Evolutionary conservation across 2,113 vertebrate genomes (phyloP).

Genomic region (Rhagologus leucostigma): DNA sequence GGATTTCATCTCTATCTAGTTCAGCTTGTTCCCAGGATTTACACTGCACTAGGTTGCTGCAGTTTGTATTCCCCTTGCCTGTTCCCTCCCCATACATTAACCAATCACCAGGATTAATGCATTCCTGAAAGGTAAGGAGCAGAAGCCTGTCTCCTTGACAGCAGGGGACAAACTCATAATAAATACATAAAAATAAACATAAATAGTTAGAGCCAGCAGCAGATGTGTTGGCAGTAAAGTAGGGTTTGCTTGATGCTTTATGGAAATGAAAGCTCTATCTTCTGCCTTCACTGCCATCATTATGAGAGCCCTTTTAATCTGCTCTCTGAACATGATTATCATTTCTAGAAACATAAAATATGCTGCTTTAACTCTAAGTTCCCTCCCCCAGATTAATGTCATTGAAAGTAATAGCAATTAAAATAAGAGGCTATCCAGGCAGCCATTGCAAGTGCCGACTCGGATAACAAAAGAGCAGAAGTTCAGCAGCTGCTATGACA

Average conservation of each 20-base stretch:
- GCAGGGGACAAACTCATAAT: slow-evolving; percentile 27
- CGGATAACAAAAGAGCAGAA: background rate
- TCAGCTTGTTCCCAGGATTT: slow-evolving; percentile 8
- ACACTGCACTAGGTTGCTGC: background rate
- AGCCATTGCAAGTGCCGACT: background rate
- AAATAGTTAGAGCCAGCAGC: slow-evolving; percentile 61
- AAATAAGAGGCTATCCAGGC: slow-evolving; percentile 11
- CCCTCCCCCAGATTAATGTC: slow-evolving; percentile 3
- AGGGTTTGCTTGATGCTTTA: slow-evolving; percentile 36
- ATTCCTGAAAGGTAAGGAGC: slow-evolving; percentile 51
- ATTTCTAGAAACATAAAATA: slow-evolving; percentile 58
- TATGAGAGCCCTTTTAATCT: slow-evolving; percentile 58
- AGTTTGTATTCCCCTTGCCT: background rate
- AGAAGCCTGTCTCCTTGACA: slow-evolving; percentile 58
- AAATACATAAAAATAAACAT: slow-evolving; percentile 57
- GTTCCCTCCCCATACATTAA: slow-evolving; percentile 6
- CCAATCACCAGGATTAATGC: slow-evolving; percentile 39
- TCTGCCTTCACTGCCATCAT: slow-evolving; percentile 39
- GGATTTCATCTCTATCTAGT: background rate
- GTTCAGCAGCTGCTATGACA: slow-evolving; percentile 1
- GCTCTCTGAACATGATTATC: slow-evolving; percentile 17
- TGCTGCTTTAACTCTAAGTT: background rate
- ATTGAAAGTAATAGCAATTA: slow-evolving; percentile 36
- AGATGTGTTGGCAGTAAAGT: slow-evolving; percentile 65
- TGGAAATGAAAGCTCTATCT: slow-evolving; percentile 63